Evolutionary conservation across 2,888 invertebrate species (phyloP).

Genomic region (Ctena decussata): DNA sequence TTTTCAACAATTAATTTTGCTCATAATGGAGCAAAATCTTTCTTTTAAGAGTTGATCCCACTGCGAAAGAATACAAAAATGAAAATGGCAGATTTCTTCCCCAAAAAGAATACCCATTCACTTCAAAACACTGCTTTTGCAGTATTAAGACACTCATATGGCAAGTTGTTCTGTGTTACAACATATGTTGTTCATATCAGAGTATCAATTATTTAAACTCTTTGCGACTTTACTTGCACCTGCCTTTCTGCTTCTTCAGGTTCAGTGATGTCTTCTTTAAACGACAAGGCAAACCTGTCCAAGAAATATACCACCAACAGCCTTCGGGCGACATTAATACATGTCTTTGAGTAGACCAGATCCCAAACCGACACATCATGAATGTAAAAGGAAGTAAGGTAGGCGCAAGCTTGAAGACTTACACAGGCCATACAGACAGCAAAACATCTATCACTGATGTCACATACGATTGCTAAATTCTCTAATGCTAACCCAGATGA

Average conservation of each 20-base stretch:
- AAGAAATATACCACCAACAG: slow-evolving; percentile 15
- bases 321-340: slow-evolving; percentile 9
- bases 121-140: too few relatives aligned
- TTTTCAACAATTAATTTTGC: too few relatives aligned
- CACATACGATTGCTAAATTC: slow-evolving; percentile 4
- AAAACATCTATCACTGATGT: background rate
- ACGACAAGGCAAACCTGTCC: background rate
- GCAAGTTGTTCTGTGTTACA: too few relatives aligned
- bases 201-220: too few relatives aligned
- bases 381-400: background rate
- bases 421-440: background rate
- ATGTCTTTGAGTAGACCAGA: background rate
- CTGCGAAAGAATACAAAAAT: too few relatives aligned
- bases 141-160: too few relatives aligned
- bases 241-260: background rate
- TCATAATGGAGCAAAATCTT: too few relatives aligned
- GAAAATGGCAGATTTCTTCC: too few relatives aligned
- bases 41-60: too few relatives aligned
- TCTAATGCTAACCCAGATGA: background rate
- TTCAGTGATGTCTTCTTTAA: background rate
- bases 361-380: slow-evolving; percentile 3
- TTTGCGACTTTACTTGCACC: too few relatives aligned
- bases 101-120: too few relatives aligned
- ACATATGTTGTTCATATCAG: too few relatives aligned
- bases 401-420: background rate